Base-by-base conservation (phyloP, 2,888 invertebrate species). In the Dynastes grantii region DNA sequence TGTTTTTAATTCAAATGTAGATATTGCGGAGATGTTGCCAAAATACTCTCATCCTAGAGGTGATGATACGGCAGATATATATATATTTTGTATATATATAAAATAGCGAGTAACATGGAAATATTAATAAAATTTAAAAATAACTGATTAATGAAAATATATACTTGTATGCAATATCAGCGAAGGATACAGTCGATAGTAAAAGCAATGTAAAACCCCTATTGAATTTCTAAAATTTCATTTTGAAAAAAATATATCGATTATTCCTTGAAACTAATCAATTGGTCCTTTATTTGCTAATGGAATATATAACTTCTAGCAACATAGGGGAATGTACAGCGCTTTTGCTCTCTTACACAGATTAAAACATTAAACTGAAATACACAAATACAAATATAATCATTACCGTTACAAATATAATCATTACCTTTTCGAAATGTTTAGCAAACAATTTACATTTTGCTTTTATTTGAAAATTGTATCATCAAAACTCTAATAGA, bases 381-480 rank as follows among this genome's bases (percentile, higher is more conserved):
- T 68, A 68, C 8, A 51, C 68, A 68, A 68, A 68, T 68, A 68
- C n/a, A 68, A 68, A 27, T 27, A n/a, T 16, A 16, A 55, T 55
- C 45, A 8, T 11, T 11, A 45, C 45, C 45, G 11, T 45, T 45
- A 45, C 45, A 45, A 68, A 27, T 27, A n/a, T 16, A 16, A 55
- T 55, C 45, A 8, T 11, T 11, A 45, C 45, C 45, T 2, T 45
- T 45, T 45, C 2, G 45, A 11, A 45, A 45, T 37, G 2, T 45
- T 11, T 45, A 11, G 11, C 8, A 45, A 45, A 8, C 2, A 45
- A 45, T 45, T 16, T 16, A 55, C 55, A 55, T 8, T 16, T 53
- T n/a, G 4, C n/a, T 53, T 53, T 22, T 22, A 55, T 55, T 45
- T 45, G 16, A 58, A 58, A 58, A 2, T 5, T 22, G 55, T 22